phyloP scores from a whole-genome alignment of 2,888 invertebrate genomes.

The Oxystoma pomonae region DNA sequence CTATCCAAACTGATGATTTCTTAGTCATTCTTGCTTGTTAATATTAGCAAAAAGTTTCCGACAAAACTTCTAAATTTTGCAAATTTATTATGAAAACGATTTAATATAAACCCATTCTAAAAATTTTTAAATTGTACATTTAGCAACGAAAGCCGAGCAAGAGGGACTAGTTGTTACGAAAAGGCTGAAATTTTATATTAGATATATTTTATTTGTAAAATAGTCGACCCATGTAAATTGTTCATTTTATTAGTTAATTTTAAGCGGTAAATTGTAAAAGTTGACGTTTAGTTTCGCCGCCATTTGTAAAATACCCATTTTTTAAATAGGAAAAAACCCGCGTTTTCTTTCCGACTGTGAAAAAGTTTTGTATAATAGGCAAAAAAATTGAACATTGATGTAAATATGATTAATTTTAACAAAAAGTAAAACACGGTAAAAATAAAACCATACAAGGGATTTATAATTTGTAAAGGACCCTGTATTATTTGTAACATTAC shows the following conservation, averaged over 20 bases:
- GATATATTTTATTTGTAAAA: constrained; percentile 27
- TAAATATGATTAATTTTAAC: constrained; percentile 25
- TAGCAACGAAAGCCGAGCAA: too few relatives aligned
- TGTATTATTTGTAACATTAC: constrained; percentile 28
- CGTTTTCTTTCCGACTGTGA: constrained; percentile 25
- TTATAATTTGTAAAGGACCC: constrained; percentile 21
- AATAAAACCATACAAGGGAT: neutral
- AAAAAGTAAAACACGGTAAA: constrained; percentile 15
- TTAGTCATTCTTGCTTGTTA: too few relatives aligned
- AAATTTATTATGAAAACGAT: neutral
- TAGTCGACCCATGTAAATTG: constrained; percentile 23
- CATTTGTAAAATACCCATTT: constrained; percentile 21
- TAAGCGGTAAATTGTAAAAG: constrained; percentile 22
- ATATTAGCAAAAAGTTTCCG: too few relatives aligned
- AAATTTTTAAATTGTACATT: neutral
- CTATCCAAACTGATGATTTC: too few relatives aligned
- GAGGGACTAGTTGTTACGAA: constrained; percentile 16
- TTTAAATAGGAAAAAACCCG: constrained; percentile 18
- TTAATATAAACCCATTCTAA: neutral
- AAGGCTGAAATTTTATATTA: constrained; percentile 27
- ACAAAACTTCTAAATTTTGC: neutral
- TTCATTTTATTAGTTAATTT: constrained; percentile 22
- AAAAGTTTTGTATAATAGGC: constrained; percentile 19
- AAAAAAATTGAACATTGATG: constrained; percentile 17
- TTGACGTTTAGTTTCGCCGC: constrained; percentile 17